phyloP scores from a whole-genome alignment of 2,797 vertebrate genomes.

The Austrolebias charrua region DNA sequence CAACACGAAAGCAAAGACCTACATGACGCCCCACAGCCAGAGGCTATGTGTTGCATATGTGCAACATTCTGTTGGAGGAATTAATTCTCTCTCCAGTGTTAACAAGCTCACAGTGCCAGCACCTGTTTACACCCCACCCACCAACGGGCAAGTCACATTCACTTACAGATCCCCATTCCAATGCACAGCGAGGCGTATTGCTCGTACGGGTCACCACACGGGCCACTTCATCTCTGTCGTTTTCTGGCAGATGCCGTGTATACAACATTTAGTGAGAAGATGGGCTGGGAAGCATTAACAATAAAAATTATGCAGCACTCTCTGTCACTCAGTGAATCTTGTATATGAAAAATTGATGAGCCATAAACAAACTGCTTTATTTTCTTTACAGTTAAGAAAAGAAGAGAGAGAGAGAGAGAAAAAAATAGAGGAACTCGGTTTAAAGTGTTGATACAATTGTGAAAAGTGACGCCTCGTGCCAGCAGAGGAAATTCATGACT shows the following conservation, averaged over 20 bases:
- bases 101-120: slow-evolving; percentile 70
- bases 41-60: slow-evolving; percentile 71
- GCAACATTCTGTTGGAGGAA: slow-evolving; percentile 49
- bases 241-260: slow-evolving; percentile 39
- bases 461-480: slow-evolving; percentile 20
- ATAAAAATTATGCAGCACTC: slow-evolving; percentile 20
- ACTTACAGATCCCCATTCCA: slow-evolving; percentile 47
- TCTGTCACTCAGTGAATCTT: neutral
- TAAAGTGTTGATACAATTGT: neutral
- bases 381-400: neutral
- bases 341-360: neutral
- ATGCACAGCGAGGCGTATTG: slow-evolving; percentile 43
- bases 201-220: slow-evolving; percentile 53
- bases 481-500: slow-evolving; percentile 21
- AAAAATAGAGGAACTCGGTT: neutral
- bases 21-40: slow-evolving; percentile 46
- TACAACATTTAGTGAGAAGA: slow-evolving; percentile 21
- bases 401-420: neutral
- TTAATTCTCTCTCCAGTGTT: slow-evolving; percentile 56
- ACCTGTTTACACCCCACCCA: slow-evolving; percentile 60
- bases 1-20: slow-evolving; percentile 50
- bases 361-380: neutral
- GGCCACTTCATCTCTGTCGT: slow-evolving; percentile 52
- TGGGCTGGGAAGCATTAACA: slow-evolving; percentile 4
- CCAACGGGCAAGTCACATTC: slow-evolving; percentile 49